A percentile compares a stretch with the other conserved stretches of the same genome.
Conservation (phyloP, 2,888 invertebrate species). For the Reticulitermes lucifugus region DNA sequence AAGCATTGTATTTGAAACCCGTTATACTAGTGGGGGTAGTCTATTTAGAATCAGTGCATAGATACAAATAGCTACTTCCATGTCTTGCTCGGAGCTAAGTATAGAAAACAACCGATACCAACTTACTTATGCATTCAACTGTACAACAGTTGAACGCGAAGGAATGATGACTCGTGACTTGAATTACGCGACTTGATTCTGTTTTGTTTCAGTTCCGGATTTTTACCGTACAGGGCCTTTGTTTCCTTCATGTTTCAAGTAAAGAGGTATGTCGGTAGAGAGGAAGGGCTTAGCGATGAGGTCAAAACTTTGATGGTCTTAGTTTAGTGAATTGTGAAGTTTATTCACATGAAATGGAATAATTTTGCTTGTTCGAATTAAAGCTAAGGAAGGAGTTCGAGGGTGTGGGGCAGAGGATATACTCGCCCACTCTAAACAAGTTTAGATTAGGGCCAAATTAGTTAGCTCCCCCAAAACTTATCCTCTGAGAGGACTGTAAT, state of each 20-base stretch:
- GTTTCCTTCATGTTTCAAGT: not conserved
- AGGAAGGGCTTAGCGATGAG: too few species aligned
- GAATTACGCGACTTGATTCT: not conserved
- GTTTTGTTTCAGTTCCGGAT: conserved; percentile 13
- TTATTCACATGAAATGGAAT: too few species aligned
- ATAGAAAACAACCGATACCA: conserved; percentile 5
- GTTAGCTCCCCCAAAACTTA: too few species aligned
- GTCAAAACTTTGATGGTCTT: too few species aligned
- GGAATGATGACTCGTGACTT: conserved; percentile 1
- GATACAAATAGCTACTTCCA: conserved; percentile 16
- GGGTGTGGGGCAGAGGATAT: too few species aligned
- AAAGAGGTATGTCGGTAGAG: not conserved
- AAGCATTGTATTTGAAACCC: conserved; percentile 8
- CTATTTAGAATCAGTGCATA: conserved; percentile 25
- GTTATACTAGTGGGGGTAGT: not conserved
- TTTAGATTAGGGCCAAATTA: too few species aligned
- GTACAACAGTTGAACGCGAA: conserved; percentile 20
- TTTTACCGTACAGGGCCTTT: not conserved
- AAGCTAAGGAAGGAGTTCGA: too few species aligned
- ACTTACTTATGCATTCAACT: conserved; percentile 13
- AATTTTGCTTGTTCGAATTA: too few species aligned
- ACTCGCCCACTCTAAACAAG: too few species aligned
- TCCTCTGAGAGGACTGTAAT: too few species aligned
- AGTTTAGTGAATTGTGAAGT: too few species aligned
- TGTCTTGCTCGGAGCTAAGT: not conserved